Conservation (phyloP, 2,797 vertebrate species). For the Botia kubotai region DNA sequence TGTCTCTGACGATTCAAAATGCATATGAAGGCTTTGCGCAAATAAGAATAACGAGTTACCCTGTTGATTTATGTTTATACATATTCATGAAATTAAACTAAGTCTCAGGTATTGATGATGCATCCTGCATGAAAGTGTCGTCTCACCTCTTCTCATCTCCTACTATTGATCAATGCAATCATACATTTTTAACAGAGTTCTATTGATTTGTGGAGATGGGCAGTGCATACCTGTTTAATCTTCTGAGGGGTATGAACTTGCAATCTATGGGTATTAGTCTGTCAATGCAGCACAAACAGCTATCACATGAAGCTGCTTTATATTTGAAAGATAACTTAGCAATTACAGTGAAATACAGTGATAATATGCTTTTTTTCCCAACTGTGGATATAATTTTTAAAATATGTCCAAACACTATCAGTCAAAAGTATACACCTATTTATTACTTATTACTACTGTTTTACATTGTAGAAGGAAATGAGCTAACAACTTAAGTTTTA, state of each 20-base stretch:
- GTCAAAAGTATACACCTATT: neutral
- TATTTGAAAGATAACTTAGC: neutral
- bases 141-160: constrained; percentile 44
- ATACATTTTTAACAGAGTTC: constrained; percentile 61
- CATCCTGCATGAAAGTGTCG: constrained; percentile 19
- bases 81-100: constrained; percentile 30
- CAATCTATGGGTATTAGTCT: constrained; percentile 32
- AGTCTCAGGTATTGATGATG: constrained; percentile 20
- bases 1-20: neutral
- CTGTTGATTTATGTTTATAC: constrained; percentile 18
- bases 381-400: neutral
- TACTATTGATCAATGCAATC: constrained; percentile 50
- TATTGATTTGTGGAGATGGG: constrained; percentile 54
- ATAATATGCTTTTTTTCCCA: neutral
- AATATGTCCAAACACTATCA: neutral
- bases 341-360: neutral
- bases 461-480: neutral
- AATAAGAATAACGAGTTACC: neutral
- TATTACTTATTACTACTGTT: neutral
- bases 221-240: constrained; percentile 49
- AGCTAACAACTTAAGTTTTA: no score
- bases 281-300: neutral
- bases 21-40: neutral
- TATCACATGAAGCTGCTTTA: neutral
- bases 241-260: constrained; percentile 7